Evolutionary conservation across 53 echinoderm and acorn worm genomes (phyloP), one percentile per base, ranked within the genome.

Genomic region (Apostichopus leukothele): DNA sequence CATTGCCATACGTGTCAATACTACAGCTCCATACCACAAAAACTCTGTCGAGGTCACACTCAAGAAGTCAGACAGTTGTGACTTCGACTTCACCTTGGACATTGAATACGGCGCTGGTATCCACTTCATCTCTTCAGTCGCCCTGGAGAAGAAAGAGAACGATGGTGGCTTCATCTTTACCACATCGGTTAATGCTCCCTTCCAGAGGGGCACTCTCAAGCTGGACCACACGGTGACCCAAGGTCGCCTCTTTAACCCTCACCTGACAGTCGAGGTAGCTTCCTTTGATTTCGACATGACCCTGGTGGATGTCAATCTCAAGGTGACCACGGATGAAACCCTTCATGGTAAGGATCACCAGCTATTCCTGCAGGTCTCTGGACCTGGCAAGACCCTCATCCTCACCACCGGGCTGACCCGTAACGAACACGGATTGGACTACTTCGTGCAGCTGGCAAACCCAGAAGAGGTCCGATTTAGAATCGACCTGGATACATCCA

Each of bases 361-460:
- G 25, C 23, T 81, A 19, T 11, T 20, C 50, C 8, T 81, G 16
- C 52, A 51, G 14, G 14, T 81, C 53, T 22, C 81, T 59, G 81
- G 81, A 21, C 81, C 81, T 21, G 81, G 55, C 8, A 81, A 81
- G 55, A 81, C 81, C 7, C 22, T 81, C 22, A 20, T 81, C 81
- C 51, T 81, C 22, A 22, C 81, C 9, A 13, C 81, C 4, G 81
- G 81, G 22, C 7, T 81, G 8, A 9, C 6, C 20, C 39, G 81
- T n/a, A 51, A 81, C 9, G 23, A 1, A 6, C 5, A 14, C 51
- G 81, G 81, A 55, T 81, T 81, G n/a, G 23, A 81, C 12, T 81
- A 81, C 81, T 81, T 54, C 55, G 14, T 59, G 7, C 55, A 81
- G 23, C 50, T 81, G 7, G 81, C 55, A 22, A 81, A 81, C 23